Conservation (phyloP, 2,113 vertebrate species). For the human region GRCh38 chr5:52810501-52811000, state of each 20-base stretch:
- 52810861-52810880: not conserved
- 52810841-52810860: not conserved
- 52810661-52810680: not conserved
- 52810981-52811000: not conserved
- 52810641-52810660: not conserved
- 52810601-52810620: not conserved
- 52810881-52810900: not conserved
- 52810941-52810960: not conserved
- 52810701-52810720: not conserved
- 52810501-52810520: not conserved
- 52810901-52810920: not conserved
- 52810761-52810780: not conserved
- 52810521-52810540: not conserved
- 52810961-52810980: not conserved
- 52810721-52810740: not conserved
- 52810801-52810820: not conserved
- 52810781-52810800: not conserved
- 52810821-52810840: not conserved
- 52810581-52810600: not conserved
- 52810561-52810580: not conserved
- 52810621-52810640: not conserved
- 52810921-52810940: not conserved
- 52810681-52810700: not conserved
- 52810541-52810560: not conserved
- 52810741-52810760: not conserved